These are phyloP conservation scores for Parelbella ahira DNA, from an alignment of 2,888 invertebrate genomes.

Conservation along the genomic window DNA sequence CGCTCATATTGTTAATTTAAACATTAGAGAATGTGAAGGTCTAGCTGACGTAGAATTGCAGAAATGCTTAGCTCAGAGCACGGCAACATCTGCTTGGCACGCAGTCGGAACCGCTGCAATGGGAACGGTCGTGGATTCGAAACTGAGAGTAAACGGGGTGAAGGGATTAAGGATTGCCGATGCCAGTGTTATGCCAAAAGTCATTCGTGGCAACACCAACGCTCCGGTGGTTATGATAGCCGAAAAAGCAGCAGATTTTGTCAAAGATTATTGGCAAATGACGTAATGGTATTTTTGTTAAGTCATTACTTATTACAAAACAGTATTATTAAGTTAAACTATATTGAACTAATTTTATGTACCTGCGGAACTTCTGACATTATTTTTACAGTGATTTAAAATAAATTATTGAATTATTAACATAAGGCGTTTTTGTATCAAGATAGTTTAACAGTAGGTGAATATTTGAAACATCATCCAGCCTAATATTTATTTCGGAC, in stretches of 20 bases:
- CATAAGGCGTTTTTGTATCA: too few species aligned
- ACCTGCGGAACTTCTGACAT: too few species aligned
- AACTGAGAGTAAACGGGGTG: slow-evolving; percentile 48
- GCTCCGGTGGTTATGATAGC: slow-evolving; percentile 67
- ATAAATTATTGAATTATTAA: too few species aligned
- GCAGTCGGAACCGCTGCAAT: slow-evolving; percentile 61
- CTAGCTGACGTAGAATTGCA: slow-evolving; percentile 49
- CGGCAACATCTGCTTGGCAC: slow-evolving; percentile 64
- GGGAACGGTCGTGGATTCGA: slow-evolving; percentile 53
- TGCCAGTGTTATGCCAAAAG: slow-evolving; percentile 59
- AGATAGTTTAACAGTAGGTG: too few species aligned
- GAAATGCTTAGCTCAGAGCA: slow-evolving; percentile 58
- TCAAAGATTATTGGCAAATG: slow-evolving; percentile 36
- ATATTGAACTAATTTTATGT: too few species aligned
- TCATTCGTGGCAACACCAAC: slow-evolving; percentile 62
- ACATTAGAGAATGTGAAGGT: slow-evolving; percentile 42
- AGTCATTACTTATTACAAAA: too few species aligned
- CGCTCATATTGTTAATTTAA: slow-evolving; percentile 46
- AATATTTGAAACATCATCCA: too few species aligned
- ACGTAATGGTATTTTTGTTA: too few species aligned
- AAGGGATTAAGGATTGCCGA: slow-evolving; percentile 53
- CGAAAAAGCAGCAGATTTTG: slow-evolving; percentile 57
- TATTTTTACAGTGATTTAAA: too few species aligned
- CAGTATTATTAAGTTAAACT: too few species aligned
- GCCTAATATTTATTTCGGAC: too few species aligned